Conservation (phyloP, 2,888 invertebrate species). For the Barypeithes pellucidus region DNA sequence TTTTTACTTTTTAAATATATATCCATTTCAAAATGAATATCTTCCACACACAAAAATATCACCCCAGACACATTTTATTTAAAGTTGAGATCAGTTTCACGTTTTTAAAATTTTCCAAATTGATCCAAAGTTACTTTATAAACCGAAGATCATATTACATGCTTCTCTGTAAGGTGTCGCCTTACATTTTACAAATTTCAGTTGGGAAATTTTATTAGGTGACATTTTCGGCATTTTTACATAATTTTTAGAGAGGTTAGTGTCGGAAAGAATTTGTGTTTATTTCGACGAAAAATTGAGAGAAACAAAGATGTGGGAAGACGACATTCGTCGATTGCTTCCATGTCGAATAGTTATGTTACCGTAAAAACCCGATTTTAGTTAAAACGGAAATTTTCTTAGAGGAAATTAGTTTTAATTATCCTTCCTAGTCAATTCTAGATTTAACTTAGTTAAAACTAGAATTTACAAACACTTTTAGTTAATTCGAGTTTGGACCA, state of each 20-base stretch:
- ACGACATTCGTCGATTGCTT: no score
- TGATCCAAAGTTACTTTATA: conserved; percentile 31
- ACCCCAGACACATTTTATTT: conserved; percentile 11
- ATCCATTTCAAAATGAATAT: conserved; percentile 12
- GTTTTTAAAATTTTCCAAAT: conserved; percentile 32
- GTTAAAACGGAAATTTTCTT: no score
- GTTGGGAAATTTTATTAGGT: conserved; percentile 14
- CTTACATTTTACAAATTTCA: conserved; percentile 19
- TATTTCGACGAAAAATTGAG: neutral
- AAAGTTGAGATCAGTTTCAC: conserved; percentile 22
- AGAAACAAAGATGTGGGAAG: neutral
- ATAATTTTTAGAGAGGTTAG: conserved; percentile 35
- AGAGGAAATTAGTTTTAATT: no score
- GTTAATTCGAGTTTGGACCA: no score
- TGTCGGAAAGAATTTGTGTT: neutral
- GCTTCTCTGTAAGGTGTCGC: conserved; percentile 30
- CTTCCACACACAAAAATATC: conserved; percentile 7
- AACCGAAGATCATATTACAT: conserved; percentile 22
- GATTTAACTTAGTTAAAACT: no score
- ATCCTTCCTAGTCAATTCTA: no score
- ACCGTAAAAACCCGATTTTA: no score
- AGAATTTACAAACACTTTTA: no score
- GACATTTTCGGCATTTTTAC: conserved; percentile 27
- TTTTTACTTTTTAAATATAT: neutral
- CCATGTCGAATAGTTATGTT: no score